Percentiles rank a stretch among this genome's conserved stretches.
phyloP scores from a whole-genome alignment of 2,113 vertebrate species.

The Aptenodytes patagonicus region DNA sequence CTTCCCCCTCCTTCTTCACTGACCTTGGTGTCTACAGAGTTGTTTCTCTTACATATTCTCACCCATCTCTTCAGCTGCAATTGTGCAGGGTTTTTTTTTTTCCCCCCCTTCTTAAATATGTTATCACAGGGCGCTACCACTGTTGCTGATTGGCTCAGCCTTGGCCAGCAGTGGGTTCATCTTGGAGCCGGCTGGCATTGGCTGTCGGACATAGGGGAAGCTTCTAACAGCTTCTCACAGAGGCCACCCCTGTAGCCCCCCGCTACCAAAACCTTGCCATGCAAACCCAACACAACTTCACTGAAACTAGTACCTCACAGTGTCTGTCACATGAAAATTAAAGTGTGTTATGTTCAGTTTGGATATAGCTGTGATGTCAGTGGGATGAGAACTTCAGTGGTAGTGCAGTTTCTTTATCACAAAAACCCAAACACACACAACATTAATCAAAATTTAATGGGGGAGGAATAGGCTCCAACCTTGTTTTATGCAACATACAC shows the following conservation, averaged over 20 bases:
- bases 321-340: background rate
- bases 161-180: background rate
- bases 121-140: background rate
- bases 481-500: background rate
- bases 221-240: background rate
- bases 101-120: background rate
- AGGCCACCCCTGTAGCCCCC: background rate
- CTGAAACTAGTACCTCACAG: background rate
- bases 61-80: background rate
- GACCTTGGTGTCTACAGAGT: background rate
- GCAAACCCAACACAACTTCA: background rate
- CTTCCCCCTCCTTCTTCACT: background rate
- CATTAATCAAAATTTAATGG: background rate
- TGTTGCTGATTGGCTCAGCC: background rate
- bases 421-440: accelerated
- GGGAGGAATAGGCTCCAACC: background rate
- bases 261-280: background rate
- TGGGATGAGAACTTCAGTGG: background rate
- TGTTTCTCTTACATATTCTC: background rate
- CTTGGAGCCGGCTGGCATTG: background rate
- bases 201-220: background rate
- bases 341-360: background rate
- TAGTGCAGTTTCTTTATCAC: background rate
- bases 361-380: background rate
- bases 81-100: too few species aligned